Evolutionary conservation across 2,888 invertebrate species (phyloP).

Genomic region (Liopterus haemorrhoidalis): DNA sequence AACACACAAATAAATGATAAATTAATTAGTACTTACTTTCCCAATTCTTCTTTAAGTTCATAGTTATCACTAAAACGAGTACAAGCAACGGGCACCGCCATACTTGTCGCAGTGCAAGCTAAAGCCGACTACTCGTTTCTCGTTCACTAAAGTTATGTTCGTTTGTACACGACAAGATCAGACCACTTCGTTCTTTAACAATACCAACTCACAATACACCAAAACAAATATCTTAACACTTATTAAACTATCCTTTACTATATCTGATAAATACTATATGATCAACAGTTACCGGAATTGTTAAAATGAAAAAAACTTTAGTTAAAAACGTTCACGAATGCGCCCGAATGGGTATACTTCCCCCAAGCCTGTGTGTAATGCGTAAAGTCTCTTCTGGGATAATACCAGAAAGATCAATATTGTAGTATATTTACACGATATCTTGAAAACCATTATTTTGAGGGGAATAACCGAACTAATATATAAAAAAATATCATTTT

Average conservation of each 20-base stretch:
- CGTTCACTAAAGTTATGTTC: constrained; percentile 27
- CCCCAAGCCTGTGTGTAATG: constrained; percentile 1
- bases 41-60: constrained; percentile 98
- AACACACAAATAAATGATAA: constrained; percentile 16
- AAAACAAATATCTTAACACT: background rate
- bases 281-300: background rate
- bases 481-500: constrained; percentile 7
- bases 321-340: background rate
- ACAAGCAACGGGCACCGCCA: constrained; percentile 86
- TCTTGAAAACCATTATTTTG: constrained; percentile 15
- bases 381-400: constrained; percentile 40
- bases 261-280: background rate
- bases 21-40: constrained; percentile 75
- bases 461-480: constrained; percentile 12
- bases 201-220: constrained; percentile 5
- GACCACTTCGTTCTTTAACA: constrained; percentile 4
- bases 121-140: constrained; percentile 40
- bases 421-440: constrained; percentile 32
- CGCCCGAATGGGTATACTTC: constrained; percentile 4
- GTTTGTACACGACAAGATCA: constrained; percentile 13
- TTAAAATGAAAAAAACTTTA: background rate
- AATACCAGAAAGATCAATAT: constrained; percentile 45
- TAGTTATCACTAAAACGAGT: constrained; percentile 99
- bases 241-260: background rate
- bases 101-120: constrained; percentile 46